These are phyloP conservation scores for Ophion obscuratus DNA, from an alignment of 2,888 invertebrate species.

Conservation along the genomic window DNA sequence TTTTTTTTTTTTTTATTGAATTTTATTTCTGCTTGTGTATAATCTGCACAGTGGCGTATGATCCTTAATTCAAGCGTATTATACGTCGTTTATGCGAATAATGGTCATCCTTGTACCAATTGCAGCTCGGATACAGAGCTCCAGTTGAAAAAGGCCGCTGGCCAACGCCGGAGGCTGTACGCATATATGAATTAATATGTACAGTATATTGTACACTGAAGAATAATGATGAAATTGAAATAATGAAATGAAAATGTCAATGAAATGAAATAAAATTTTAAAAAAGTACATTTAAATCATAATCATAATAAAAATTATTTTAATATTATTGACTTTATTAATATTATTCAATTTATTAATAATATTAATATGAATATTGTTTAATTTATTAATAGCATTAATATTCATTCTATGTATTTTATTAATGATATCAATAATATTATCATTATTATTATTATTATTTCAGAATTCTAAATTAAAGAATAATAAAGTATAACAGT, in stretches of 20 bases:
- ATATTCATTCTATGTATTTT: too few species aligned
- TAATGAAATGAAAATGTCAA: neutral
- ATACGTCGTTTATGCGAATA: constrained; percentile 53
- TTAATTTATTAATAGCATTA: too few species aligned
- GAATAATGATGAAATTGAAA: neutral
- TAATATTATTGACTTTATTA: too few species aligned
- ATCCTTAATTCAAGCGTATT: constrained; percentile 24
- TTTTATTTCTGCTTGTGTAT: constrained; percentile 1
- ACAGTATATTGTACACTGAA: neutral
- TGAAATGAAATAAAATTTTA: neutral
- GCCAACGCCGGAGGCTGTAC: constrained; percentile 7
- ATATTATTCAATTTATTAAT: too few species aligned
- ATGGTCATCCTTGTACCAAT: constrained; percentile 63
- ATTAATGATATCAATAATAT: too few species aligned
- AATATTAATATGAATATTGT: too few species aligned
- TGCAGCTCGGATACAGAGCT: constrained; percentile 20
- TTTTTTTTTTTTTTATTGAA: constrained; percentile 12
- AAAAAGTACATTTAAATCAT: too few species aligned
- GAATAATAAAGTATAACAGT: too few species aligned
- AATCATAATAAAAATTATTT: too few species aligned
- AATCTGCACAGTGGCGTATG: neutral
- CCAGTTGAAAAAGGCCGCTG: constrained; percentile 28
- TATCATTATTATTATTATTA: too few species aligned
- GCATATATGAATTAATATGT: constrained; percentile 7
- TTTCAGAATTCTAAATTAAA: too few species aligned